Evolutionary conservation across 2,888 invertebrate genomes (phyloP), one percentile per base, ranked within the genome.

Genomic region (Smittia aterrima): DNA sequence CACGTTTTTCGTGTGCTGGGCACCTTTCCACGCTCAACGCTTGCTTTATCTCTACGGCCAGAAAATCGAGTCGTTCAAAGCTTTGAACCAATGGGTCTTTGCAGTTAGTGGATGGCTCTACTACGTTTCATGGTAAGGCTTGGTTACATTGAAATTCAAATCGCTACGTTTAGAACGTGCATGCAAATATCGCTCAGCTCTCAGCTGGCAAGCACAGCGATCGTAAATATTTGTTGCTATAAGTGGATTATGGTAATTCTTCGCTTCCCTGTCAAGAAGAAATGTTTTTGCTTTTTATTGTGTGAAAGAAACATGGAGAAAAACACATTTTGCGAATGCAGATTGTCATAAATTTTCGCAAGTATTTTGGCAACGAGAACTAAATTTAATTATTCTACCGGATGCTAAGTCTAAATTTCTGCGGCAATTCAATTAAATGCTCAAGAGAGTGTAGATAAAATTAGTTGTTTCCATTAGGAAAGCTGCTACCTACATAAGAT

Each of bases 1-100:
- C 6, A 92, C 93, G 38, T 97, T 97, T 85, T 96, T 96, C 85
- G 85, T 95, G 11, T 96, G 96, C 83, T 97, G 97, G 96, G 94
- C 95, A 0, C 97, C 97, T 27, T 97, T 96, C 85, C 97, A 97
- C 84, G 88, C 92, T 76, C 97, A 97, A 83, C 86, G 97, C 4
- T 85, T 97, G 73, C 88, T 95, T 82, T 92, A 90, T 80, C 87
- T 93, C 78, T 91, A 94, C 81, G 91, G 88, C 27, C 85, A 86
- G 76, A 82, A 87, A 22, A 85, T 85, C 71, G 81, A 82, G 0
- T 85, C 88, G 79, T 90, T 88, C 82, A 87, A 87, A 80, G 84
- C 86, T 74, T 85, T 92, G 79, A 93, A 92, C 82, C 90, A 91
- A 79, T 91, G 90, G 87, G 84, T 93, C 77, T 94, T 90, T 83